Conservation (phyloP, 92 coral and sea anemone genomes). For the Porites lobata region DNA sequence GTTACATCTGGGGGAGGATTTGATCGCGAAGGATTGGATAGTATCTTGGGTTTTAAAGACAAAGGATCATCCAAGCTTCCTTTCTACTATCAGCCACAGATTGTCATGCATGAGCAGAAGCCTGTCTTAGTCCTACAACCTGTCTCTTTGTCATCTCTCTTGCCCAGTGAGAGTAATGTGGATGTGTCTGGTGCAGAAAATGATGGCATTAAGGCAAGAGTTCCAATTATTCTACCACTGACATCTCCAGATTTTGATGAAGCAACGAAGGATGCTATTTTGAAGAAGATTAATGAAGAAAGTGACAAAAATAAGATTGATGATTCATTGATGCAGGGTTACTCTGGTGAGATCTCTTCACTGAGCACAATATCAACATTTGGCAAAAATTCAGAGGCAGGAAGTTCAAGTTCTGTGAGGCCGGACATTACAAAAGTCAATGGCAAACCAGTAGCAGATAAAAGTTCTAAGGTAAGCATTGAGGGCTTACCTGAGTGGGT, state of each 20-base stretch:
- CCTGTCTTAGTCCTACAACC: constrained; percentile 83
- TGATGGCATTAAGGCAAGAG: constrained; percentile 15
- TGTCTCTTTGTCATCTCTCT: constrained; percentile 21
- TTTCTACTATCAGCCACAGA: constrained; percentile 81
- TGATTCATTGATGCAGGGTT: neutral
- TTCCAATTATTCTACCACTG: constrained; percentile 65
- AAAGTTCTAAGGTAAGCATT: neutral
- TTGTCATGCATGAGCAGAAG: constrained; percentile 72
- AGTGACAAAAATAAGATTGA: neutral
- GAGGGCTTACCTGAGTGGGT: constrained; percentile 46
- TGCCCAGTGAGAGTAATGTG: neutral
- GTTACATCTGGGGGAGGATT: neutral
- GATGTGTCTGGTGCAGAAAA: neutral
- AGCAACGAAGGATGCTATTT: constrained; percentile 36
- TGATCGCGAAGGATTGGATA: neutral
- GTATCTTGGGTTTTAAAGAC: neutral
- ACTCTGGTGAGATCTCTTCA: neutral
- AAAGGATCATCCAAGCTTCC: constrained; percentile 32
- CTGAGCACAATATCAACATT: neutral
- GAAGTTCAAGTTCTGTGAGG: neutral
- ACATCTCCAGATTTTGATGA: constrained; percentile 41
- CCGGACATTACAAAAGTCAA: neutral
- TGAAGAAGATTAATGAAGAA: constrained; percentile 12
- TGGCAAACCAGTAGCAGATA: neutral
- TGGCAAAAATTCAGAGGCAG: neutral